A percentile compares a stretch with the other conserved stretches of the same genome.
These are phyloP conservation scores for Omphaloscelis lunosa DNA, from an alignment of 2,888 invertebrate genomes.

Conservation along the genomic window DNA sequence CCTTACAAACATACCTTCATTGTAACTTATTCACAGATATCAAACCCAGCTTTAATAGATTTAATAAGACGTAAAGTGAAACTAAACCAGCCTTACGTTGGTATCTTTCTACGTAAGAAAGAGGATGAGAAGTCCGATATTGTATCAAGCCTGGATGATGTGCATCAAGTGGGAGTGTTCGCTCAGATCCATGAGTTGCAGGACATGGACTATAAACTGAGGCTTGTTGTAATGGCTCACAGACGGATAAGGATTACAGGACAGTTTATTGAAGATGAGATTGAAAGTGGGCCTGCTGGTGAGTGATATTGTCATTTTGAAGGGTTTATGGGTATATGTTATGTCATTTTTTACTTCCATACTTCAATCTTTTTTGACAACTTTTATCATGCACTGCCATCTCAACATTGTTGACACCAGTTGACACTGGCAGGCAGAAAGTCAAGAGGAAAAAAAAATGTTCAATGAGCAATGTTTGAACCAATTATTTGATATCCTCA, in stretches of 20 bases:
- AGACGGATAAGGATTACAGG: slow-evolving; percentile 95
- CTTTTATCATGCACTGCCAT: not conserved
- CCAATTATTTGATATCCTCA: too few relatives aligned
- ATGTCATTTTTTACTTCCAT: not conserved
- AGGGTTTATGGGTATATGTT: not conserved
- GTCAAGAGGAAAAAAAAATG: too few relatives aligned
- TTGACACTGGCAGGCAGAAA: too few relatives aligned
- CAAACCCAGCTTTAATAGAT: slow-evolving; percentile 96
- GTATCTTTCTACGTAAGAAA: slow-evolving; percentile 98
- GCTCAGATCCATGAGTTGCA: slow-evolving; percentile 99
- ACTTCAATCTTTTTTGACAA: not conserved
- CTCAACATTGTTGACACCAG: too few relatives aligned
- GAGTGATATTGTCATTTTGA: slow-evolving; percentile 51
- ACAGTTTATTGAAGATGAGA: slow-evolving; percentile 94
- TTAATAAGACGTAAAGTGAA: slow-evolving; percentile 97
- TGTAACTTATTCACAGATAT: slow-evolving; percentile 90
- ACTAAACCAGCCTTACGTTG: slow-evolving; percentile 99
- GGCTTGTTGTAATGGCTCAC: slow-evolving; percentile 98
- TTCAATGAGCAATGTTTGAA: too few relatives aligned
- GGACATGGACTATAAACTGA: slow-evolving; percentile 96
- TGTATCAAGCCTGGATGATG: slow-evolving; percentile 95
- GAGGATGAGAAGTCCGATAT: slow-evolving; percentile 97
- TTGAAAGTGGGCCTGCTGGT: slow-evolving; percentile 91
- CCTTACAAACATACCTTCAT: not conserved
- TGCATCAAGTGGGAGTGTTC: slow-evolving; percentile 98